Conservation (phyloP, 2,888 invertebrate genomes). For the Drosophila borborema region DNA sequence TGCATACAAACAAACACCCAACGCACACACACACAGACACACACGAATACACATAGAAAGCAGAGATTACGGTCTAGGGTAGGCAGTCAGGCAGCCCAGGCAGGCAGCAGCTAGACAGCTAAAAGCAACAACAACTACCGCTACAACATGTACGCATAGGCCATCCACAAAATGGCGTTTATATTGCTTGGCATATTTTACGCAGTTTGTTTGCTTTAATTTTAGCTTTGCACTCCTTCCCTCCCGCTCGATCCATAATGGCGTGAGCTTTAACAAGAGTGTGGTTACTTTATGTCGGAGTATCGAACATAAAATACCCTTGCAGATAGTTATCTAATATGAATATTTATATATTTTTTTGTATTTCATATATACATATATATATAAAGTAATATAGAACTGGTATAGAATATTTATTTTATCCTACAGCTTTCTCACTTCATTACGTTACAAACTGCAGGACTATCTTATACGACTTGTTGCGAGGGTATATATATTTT, state of each 20-base stretch:
- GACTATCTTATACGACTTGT: not conserved
- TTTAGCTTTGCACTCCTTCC: constrained; percentile 48
- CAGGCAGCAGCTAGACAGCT: constrained; percentile 40
- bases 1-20: constrained; percentile 61
- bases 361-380: not conserved
- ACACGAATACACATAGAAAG: constrained; percentile 20
- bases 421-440: not conserved
- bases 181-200: constrained; percentile 69
- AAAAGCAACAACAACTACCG: constrained; percentile 21
- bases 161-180: constrained; percentile 75
- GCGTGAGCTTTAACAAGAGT: constrained; percentile 48
- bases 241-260: not conserved
- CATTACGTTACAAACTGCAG: not conserved
- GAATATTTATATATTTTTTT: not conserved
- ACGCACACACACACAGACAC: constrained; percentile 11
- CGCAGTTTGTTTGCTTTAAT: constrained; percentile 75
- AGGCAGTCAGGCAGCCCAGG: constrained; percentile 26
- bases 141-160: constrained; percentile 30
- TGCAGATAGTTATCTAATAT: not conserved
- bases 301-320: not conserved
- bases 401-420: not conserved
- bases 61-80: constrained; percentile 46
- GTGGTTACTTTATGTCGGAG: not conserved
- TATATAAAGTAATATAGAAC: not conserved
- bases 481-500: not conserved